Percentiles rank a stretch among this genome's conserved stretches.
Conservation (phyloP, 2,797 vertebrate genomes). For the Cryptoblepharus egeriae region DNA sequence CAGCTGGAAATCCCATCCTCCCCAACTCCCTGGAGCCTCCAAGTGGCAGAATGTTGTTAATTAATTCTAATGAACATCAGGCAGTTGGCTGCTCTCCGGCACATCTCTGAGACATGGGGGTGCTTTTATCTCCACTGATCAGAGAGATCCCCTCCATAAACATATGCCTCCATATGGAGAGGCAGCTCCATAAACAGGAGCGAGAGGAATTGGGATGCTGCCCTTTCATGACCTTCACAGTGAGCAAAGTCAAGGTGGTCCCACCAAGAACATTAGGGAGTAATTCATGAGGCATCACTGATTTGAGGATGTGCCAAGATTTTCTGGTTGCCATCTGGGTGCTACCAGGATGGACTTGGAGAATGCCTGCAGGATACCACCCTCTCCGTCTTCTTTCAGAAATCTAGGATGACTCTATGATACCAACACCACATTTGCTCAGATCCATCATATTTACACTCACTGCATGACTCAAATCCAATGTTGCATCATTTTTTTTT, state of each 20-base stretch:
- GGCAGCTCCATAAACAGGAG: not conserved
- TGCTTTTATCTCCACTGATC: not conserved
- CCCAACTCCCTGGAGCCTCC: not conserved
- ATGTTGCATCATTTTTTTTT: not conserved
- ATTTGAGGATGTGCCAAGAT: not conserved
- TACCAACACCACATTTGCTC: too few relatives aligned
- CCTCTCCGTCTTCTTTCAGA: too few relatives aligned
- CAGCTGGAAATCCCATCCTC: not conserved
- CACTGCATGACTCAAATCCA: not conserved
- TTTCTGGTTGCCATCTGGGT: not conserved
- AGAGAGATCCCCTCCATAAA: not conserved
- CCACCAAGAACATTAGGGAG: not conserved
- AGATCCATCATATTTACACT: not conserved
- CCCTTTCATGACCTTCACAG: not conserved
- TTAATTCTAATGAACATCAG: not conserved
- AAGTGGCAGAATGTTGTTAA: not conserved
- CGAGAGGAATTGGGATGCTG: not conserved
- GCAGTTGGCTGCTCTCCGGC: not conserved
- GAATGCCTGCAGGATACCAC: not conserved
- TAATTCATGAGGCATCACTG: not conserved
- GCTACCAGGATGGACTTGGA: not conserved
- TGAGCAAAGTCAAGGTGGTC: not conserved
- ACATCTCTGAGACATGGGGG: not conserved
- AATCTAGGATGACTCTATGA: too few relatives aligned
- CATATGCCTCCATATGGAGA: too few relatives aligned